Base-by-base conservation (phyloP, 2,888 invertebrate species). In the Pristionchus entomophagus region DNA sequence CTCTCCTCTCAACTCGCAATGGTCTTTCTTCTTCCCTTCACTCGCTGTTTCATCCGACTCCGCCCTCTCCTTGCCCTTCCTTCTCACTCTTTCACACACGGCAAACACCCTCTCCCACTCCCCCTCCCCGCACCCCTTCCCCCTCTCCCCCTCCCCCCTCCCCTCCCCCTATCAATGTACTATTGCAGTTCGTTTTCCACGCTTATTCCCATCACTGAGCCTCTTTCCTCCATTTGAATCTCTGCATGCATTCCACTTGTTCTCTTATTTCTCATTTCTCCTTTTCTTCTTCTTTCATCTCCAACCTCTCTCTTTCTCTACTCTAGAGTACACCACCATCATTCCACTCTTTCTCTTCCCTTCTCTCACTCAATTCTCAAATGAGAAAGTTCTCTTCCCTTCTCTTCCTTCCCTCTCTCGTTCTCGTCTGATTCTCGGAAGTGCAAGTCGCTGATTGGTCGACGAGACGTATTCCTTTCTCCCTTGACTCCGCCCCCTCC, bases 321-420 rank as follows among this genome's bases (percentile, higher is more conserved):
- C 45, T n/a, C n/a, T n/a, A 45, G 41, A 73, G 73, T 41, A 73
- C 41, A 73, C 65, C 29, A 69, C n/a, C n/a, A n/a, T n/a, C n/a
- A n/a, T n/a, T 69, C 38, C 65, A 38, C 35, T 69, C 65, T 35
- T 65, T 65, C 65, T 29, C 62, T n/a, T n/a, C n/a, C 35, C 3
- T 19, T 65, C 65, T 65, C 65, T 65, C 73, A 8, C 26, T 35
- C 38, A 32, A 35, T 73, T 73, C 73, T 38, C 38, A 45, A 73
- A 73, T 41, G 73, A 73, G 73, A 73, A 73, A 73, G 73, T 73
- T 73, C 73, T 73, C 41, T 73, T 22, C 19, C 32, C 78, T 80
- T 51, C 78, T 29, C 41, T 49, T 19, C 29, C 49, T 80, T 32
- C 51, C 45, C 49, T 80, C 78, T 80, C 22, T 49, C 51, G 41